Base-by-base conservation (phyloP, 2,888 invertebrate species). In the Nasonovia ribisnigri region DNA sequence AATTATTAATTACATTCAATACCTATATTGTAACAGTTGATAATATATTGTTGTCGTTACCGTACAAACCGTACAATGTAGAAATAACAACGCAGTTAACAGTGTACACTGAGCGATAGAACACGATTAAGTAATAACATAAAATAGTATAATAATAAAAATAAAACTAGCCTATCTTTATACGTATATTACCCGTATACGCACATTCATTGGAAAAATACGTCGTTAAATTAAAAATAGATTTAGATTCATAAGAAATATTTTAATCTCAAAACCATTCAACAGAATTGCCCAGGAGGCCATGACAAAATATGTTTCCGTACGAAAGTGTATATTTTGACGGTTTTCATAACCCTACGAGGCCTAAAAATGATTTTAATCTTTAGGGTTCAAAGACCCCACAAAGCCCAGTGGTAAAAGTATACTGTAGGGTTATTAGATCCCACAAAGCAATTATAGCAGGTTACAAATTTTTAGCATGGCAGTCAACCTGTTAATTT, bases 151-250 rank as follows among this genome's bases (percentile, higher is more conserved):
- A 77, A 77, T 77, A 77, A 77, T 77, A 77, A 57, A 57, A 57
- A 57, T 57, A 57, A 57, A 57, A 57, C 57, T 57, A 57, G 57
- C 57, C 26, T 57, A 57, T 57, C 57, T 57, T 57, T 57, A 60
- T 60, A 60, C 60, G 60, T 60, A 60, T 60, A 60, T 60, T 60
- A 60, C 60, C 60, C 60, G 60, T 60, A 60, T 60, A 60, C 60
- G 60, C 29, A 60, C 60, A 51, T 51, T 51, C 13, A 51, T 51
- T 51, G 48, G 48, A 51, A 51, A 51, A 51, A 51, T 51, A 51
- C 77, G 77, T 77, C 77, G 77, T 77, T 77, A 77, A 77, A 77
- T n/a, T 77, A 77, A 77, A 77, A 77, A 77, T 77, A 77, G 77
- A 77, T 77, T 77, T 77, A n/a, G 29, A 77, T 77, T 77, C 77